Conservation (phyloP, 2,888 invertebrate species). For the Machimus rusticus region DNA sequence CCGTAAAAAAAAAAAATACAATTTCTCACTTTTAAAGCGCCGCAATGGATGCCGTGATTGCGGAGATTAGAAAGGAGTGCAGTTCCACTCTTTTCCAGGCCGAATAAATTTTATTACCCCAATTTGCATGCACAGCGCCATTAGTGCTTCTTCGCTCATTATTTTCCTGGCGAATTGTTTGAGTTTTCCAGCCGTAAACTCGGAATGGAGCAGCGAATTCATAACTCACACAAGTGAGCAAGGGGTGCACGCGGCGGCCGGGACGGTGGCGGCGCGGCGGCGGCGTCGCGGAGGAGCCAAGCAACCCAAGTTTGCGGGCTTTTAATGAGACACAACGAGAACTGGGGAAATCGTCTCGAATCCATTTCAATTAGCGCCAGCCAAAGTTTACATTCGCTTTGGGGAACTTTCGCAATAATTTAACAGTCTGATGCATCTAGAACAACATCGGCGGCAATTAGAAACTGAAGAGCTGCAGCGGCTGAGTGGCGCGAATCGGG, state of each 20-base stretch:
- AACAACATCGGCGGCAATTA: not conserved
- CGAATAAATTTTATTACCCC: not conserved
- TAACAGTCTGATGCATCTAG: not conserved
- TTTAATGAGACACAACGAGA: not conserved
- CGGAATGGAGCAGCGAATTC: not conserved
- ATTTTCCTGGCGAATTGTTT: not conserved
- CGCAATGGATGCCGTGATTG: not conserved
- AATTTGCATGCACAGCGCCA: not conserved
- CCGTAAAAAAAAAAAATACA: not conserved
- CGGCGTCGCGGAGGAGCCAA: not conserved
- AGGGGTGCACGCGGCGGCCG: not conserved
- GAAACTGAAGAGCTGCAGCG: not conserved
- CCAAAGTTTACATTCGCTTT: not conserved
- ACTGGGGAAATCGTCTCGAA: not conserved
- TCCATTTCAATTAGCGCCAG: not conserved
- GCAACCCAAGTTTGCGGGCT: not conserved
- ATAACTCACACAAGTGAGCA: not conserved
- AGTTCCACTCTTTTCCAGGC: not conserved
- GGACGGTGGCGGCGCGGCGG: not conserved
- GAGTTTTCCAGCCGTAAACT: not conserved
- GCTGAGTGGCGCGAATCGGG: not conserved
- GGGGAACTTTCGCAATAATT: not conserved
- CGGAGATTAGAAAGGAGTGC: not conserved
- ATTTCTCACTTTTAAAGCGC: not conserved
- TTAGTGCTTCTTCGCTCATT: not conserved